A percentile compares a stretch with the other conserved stretches of the same genome.
Conservation (phyloP, 2,888 invertebrate species). For the Temnothorax rugatulus region DNA sequence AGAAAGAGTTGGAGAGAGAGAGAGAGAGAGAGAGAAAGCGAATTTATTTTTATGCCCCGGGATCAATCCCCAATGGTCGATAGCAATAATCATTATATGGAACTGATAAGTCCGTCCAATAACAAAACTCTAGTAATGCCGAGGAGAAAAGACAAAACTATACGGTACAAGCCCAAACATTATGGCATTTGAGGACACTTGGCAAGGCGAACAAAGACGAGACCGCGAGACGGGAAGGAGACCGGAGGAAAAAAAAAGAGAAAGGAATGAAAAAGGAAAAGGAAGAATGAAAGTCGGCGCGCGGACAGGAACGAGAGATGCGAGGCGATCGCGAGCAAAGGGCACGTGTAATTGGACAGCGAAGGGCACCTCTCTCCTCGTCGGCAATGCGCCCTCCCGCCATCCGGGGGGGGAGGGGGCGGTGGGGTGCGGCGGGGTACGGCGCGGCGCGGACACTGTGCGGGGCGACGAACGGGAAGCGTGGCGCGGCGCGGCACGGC, state of each 20-base stretch:
- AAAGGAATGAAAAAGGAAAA: conserved; percentile 15
- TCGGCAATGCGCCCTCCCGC: conserved; percentile 43
- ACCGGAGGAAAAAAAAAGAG: background rate
- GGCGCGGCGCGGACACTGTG: conserved; percentile 25
- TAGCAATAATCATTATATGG: conserved; percentile 42
- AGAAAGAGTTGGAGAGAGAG: conserved; percentile 20
- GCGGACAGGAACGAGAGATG: conserved; percentile 46
- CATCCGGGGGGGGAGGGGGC: conserved; percentile 20
- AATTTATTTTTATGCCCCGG: conserved; percentile 47
- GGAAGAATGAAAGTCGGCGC: conserved; percentile 42
- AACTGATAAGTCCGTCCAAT: conserved; percentile 38
- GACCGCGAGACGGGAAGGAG: conserved; percentile 39
- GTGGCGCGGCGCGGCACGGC: conserved; percentile 8
- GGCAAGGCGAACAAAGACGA: conserved; percentile 29
- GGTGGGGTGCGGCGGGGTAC: conserved; percentile 25
- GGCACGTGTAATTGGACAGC: conserved; percentile 66
- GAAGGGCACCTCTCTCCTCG: conserved; percentile 64
- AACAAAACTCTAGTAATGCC: conserved; percentile 19
- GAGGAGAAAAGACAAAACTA: background rate
- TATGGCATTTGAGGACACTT: conserved; percentile 26
- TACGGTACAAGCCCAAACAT: background rate
- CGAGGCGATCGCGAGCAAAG: conserved; percentile 57
- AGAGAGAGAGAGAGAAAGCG: conserved; percentile 59
- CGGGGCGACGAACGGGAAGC: conserved; percentile 58
- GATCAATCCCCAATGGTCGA: conserved; percentile 27